Conservation (phyloP, 2,888 invertebrate genomes). For the Meiosimyza decipiens region DNA sequence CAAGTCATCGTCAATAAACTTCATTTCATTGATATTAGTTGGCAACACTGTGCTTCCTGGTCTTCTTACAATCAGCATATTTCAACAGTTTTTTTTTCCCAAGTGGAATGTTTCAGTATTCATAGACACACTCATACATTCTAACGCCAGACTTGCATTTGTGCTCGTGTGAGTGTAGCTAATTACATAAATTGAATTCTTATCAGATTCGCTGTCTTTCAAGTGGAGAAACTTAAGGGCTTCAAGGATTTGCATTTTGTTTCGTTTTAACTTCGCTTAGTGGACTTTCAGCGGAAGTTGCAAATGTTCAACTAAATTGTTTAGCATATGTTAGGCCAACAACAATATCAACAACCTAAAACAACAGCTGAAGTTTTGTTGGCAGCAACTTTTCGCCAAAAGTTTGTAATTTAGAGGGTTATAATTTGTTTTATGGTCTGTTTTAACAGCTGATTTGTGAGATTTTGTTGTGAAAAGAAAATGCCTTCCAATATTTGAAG, state of each 20-base stretch:
- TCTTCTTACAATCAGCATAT: background rate
- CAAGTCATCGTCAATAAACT: constrained; percentile 17
- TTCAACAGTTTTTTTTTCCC: background rate
- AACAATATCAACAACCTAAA: background rate
- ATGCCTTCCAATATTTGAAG: no score
- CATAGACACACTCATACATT: background rate
- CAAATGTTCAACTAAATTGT: constrained; percentile 15
- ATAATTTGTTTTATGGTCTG: no score
- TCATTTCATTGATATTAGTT: constrained; percentile 7
- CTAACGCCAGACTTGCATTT: background rate
- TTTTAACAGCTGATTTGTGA: no score
- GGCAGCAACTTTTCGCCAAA: no score
- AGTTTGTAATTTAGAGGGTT: no score
- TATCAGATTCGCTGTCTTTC: constrained; percentile 30
- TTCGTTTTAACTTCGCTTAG: background rate
- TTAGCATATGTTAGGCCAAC: constrained; percentile 5
- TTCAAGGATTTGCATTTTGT: background rate
- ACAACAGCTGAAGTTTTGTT: no score
- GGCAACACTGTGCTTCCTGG: background rate
- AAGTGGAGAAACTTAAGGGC: background rate
- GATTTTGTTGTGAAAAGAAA: no score
- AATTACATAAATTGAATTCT: constrained; percentile 35
- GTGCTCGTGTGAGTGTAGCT: constrained; percentile 6
- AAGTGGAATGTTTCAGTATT: background rate
- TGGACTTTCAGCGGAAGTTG: constrained; percentile 6